Evolutionary conservation across 2,113 vertebrate genomes (phyloP).

Genomic region (Vicugna pacos): DNA sequence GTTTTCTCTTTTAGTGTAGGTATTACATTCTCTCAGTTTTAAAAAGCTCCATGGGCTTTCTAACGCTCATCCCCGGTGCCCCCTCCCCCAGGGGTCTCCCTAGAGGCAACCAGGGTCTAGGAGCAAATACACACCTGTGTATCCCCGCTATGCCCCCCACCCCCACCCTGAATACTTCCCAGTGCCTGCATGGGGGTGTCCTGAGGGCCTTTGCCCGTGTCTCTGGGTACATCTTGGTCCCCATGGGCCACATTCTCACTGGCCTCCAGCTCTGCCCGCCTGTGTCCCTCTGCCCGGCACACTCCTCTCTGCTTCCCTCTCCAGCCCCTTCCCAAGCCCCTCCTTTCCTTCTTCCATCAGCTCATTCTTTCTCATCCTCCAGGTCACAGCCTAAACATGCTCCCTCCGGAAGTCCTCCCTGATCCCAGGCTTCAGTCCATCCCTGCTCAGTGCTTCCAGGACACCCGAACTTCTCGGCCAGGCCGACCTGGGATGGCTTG

Average conservation of each 20-base stretch:
- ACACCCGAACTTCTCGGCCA: background rate
- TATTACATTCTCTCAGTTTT: background rate
- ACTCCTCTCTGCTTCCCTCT: background rate
- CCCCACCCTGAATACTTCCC: background rate
- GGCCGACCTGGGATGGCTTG: background rate
- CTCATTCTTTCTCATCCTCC: background rate
- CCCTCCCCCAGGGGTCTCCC: background rate
- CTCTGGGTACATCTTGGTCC: background rate
- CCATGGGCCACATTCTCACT: fast-evolving
- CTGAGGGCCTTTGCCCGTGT: fast-evolving
- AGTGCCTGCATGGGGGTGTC: fast-evolving
- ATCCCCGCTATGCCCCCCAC: fast-evolving
- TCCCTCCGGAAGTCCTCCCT: background rate
- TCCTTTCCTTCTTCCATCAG: background rate
- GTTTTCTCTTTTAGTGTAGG: background rate
- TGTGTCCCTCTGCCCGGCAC: background rate
- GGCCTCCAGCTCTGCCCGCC: background rate
- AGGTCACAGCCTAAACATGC: background rate
- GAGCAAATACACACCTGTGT: background rate
- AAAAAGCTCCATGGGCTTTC: background rate
- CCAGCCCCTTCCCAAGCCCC: fast-evolving
- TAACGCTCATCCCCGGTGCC: background rate
- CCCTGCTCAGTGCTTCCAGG: background rate
- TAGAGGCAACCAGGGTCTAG: background rate
- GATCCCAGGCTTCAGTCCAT: background rate